These are phyloP conservation scores for Acarapis woodi DNA, from an alignment of 1,140 invertebrate genomes.

Conservation along the genomic window DNA sequence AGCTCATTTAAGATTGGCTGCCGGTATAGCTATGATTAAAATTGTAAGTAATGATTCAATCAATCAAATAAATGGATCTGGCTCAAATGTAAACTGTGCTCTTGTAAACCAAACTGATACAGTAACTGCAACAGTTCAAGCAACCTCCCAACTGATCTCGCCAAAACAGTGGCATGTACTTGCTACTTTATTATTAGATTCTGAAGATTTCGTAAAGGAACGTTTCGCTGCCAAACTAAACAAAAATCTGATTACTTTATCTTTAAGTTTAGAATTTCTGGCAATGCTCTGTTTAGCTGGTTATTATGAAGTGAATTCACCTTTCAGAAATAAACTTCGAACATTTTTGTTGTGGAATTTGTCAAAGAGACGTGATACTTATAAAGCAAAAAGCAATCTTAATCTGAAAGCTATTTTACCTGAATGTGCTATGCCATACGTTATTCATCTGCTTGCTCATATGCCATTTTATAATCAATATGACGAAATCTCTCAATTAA, in stretches of 20 bases:
- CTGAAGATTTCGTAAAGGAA: conserved; percentile 32
- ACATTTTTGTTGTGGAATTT: conserved; percentile 43
- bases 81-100: conserved; percentile 1
- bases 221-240: conserved; percentile 66
- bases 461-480: conserved; percentile 48
- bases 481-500: conserved; percentile 32
- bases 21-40: conserved; percentile 78
- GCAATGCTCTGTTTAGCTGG: conserved; percentile 65
- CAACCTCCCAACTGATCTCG: conserved; percentile 8
- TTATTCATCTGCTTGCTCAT: conserved; percentile 68
- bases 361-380: conserved; percentile 57
- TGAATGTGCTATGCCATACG: conserved; percentile 84
- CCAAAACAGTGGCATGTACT: conserved; percentile 9
- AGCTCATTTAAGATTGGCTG: conserved; percentile 60
- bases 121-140: background rate
- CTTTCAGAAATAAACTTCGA: conserved; percentile 11
- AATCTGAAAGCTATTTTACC: conserved; percentile 24
- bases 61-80: conserved; percentile 2
- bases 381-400: conserved; percentile 25
- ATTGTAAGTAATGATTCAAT: conserved; percentile 10
- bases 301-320: conserved; percentile 4
- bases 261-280: conserved; percentile 79
- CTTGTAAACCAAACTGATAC: background rate
- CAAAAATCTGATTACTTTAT: conserved; percentile 33
- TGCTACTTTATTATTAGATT: conserved; percentile 7